Conservation (phyloP, 1,140 invertebrate genomes). For the Halictus rubicundus region DNA sequence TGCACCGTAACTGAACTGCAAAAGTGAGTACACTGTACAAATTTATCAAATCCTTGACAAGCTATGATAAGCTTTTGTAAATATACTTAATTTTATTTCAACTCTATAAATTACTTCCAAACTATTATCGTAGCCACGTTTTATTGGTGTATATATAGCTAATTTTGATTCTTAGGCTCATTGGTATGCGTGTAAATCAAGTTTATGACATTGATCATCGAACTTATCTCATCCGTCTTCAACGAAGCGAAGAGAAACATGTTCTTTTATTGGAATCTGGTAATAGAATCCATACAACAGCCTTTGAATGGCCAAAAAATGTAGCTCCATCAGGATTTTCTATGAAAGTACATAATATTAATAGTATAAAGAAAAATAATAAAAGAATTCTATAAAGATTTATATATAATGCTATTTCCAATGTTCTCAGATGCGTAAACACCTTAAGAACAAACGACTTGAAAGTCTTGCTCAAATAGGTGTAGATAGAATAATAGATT, state of each 20-base stretch:
- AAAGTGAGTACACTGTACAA: slow-evolving; percentile 82
- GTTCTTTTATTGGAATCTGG: slow-evolving; percentile 97
- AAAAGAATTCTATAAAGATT: too few relatives aligned
- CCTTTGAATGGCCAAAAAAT: slow-evolving; percentile 99
- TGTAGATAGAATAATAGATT: slow-evolving; percentile 92
- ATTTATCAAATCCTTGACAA: background rate
- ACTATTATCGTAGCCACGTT: background rate
- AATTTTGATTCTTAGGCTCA: slow-evolving; percentile 82
- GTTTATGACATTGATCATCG: slow-evolving; percentile 99
- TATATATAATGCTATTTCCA: background rate
- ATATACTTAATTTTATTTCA: slow-evolving; percentile 21
- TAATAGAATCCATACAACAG: slow-evolving; percentile 94
- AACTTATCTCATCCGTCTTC: slow-evolving; percentile 96
- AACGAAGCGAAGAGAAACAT: slow-evolving; percentile 90
- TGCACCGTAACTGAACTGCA: slow-evolving; percentile 92
- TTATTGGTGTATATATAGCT: background rate
- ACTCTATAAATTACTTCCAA: slow-evolving; percentile 25
- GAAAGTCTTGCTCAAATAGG: slow-evolving; percentile 93
- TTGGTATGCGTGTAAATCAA: slow-evolving; percentile 97
- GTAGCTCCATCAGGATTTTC: slow-evolving; percentile 96
- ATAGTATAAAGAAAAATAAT: background rate
- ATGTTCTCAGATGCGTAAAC: slow-evolving; percentile 92
- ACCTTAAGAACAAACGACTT: slow-evolving; percentile 96
- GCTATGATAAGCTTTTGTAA: slow-evolving; percentile 13
- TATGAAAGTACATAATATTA: slow-evolving; percentile 90